These are phyloP conservation scores for Heteromormyrus szaboi DNA, from an alignment of 2,797 vertebrate species.

Conservation along the genomic window DNA sequence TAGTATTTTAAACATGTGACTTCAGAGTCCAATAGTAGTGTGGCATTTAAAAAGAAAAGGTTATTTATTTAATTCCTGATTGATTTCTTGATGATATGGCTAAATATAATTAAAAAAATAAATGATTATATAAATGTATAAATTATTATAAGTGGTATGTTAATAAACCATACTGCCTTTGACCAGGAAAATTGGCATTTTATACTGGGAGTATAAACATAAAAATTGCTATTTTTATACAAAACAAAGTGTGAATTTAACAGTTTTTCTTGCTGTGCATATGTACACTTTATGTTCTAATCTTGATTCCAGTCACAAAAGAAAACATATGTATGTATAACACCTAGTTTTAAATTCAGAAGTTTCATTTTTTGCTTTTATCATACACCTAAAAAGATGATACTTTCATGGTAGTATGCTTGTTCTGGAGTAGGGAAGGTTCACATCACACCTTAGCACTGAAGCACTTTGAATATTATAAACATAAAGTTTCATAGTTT, in stretches of 20 bases:
- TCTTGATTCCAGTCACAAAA: neutral
- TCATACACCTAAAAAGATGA: neutral
- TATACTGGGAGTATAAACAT: neutral
- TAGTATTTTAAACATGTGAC: neutral
- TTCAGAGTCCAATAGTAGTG: neutral
- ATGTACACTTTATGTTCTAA: neutral
- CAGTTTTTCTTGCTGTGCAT: neutral
- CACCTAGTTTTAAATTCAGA: neutral
- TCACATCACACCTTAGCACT: neutral
- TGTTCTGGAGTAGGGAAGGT: neutral
- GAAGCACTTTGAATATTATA: neutral
- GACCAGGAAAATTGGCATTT: neutral
- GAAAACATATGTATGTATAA: neutral
- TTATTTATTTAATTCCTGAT: neutral
- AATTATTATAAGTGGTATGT: neutral
- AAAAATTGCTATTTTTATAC: neutral
- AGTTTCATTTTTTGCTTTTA: neutral
- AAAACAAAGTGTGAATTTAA: neutral
- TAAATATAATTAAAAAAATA: neutral
- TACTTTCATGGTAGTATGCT: neutral
- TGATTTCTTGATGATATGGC: neutral
- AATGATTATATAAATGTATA: neutral
- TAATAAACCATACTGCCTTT: neutral
- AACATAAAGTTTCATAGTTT: neutral
- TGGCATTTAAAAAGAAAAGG: neutral